phyloP scores from a whole-genome alignment of 2,797 vertebrate species.

The Lophius americanus region DNA sequence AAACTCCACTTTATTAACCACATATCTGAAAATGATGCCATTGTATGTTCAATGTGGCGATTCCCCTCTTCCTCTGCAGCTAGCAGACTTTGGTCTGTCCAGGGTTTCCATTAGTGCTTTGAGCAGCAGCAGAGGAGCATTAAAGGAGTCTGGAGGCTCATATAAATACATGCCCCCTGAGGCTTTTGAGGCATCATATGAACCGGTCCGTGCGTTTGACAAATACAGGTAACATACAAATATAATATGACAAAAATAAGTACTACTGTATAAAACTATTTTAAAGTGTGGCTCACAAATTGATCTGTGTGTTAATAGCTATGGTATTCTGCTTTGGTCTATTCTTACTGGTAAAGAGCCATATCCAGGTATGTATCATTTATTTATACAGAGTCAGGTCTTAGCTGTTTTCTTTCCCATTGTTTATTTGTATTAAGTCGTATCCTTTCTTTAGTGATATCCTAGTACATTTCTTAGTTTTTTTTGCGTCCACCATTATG shows the following conservation, averaged over 20 bases:
- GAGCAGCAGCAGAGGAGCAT: not conserved
- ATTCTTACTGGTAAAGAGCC: conserved; percentile 59
- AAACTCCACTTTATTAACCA: not conserved
- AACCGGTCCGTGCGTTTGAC: conserved; percentile 66
- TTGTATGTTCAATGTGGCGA: not conserved
- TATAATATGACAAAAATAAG: not conserved
- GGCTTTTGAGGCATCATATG: conserved; percentile 53
- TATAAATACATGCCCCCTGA: conserved; percentile 80
- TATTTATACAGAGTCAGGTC: not conserved
- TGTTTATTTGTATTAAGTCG: no score
- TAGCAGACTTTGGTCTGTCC: conserved; percentile 81
- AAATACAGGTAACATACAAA: conserved; percentile 73
- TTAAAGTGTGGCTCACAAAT: not conserved
- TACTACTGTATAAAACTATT: not conserved
- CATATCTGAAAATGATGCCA: not conserved
- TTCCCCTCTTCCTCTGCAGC: conserved; percentile 41
- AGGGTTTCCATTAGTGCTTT: conserved; percentile 57
- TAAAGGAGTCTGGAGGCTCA: conserved; percentile 46
- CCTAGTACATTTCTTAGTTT: no score
- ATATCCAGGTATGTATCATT: conserved; percentile 46
- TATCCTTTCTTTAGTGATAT: no score
- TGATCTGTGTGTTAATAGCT: conserved; percentile 44
- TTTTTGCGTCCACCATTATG: no score
- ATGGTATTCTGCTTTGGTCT: conserved; percentile 70
- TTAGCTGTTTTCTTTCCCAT: not conserved